These are phyloP conservation scores for Meloidogyne exigua DNA, from an alignment of 1,140 invertebrate species.

Conservation along the genomic window DNA sequence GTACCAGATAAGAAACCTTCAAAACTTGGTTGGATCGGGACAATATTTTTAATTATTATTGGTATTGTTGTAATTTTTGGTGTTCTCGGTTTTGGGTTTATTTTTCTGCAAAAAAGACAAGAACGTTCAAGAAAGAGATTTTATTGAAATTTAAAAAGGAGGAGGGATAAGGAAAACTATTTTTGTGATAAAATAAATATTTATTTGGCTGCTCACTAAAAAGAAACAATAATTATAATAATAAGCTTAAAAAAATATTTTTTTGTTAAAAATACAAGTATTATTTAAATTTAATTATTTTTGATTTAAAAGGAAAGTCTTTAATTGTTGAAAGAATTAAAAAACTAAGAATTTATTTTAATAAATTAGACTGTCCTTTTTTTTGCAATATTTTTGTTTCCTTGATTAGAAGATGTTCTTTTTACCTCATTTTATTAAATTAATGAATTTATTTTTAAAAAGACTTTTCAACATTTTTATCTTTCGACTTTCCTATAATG, in stretches of 20 bases:
- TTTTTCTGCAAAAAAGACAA: conserved; percentile 54
- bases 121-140: conserved; percentile 55
- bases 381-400: too few relatives aligned
- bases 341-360: too few relatives aligned
- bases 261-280: neutral
- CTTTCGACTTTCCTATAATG: too few relatives aligned
- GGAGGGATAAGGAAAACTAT: too few relatives aligned
- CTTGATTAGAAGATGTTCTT: too few relatives aligned
- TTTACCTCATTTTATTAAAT: too few relatives aligned
- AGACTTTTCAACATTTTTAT: too few relatives aligned
- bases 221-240: neutral
- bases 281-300: too few relatives aligned
- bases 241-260: neutral
- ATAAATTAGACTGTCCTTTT: too few relatives aligned
- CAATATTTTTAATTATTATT: conserved; percentile 53
- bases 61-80: conserved; percentile 57
- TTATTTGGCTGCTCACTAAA: neutral
- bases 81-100: conserved; percentile 52
- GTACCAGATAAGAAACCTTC: conserved; percentile 52
- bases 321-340: too few relatives aligned
- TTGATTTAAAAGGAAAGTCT: too few relatives aligned
- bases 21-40: conserved; percentile 59
- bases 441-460: too few relatives aligned
- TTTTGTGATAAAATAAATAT: conserved; percentile 1
- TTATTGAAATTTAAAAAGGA: conserved; percentile 39